Evolutionary conservation across 2,113 vertebrate species (phyloP), one percentile per base, ranked within the genome.

Genomic region (Eulemur macaco): DNA sequence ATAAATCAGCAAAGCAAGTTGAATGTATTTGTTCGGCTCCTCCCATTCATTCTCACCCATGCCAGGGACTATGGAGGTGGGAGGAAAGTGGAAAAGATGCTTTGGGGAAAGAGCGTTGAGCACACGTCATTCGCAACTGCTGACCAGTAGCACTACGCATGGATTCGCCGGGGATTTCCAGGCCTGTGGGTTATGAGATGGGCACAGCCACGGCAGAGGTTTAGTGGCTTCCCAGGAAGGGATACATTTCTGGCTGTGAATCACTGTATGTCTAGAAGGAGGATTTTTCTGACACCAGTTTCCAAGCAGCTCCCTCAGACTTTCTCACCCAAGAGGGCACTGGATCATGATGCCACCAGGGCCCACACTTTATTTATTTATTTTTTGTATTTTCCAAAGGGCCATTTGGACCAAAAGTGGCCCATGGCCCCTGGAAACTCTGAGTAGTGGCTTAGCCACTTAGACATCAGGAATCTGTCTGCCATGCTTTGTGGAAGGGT

Each of bases 321-420:
- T 37, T 20, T n/a, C 71, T 47, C 71, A 60, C 25, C 42, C 54
- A 6, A 39, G 34, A 58, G 37, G 66, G 39, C 34, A 42, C 10
- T n/a, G n/a, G 73, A 56, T 37, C 18, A 5, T 8, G 78, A 15
- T 34, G 52, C 34, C 47, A 64, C 15, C 0, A 0, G 8, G 42
- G 60, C 29, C 60, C 56, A 69, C 14, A 29, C 31, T 83, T 86
- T 39, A 42, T 82, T 89, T 92, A 63, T 83, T 89, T 50, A 52
- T 77, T 89, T 93, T 50, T 39, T 66, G 60, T 47, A 45, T n/a
- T 91, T 96, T 89, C 54, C 96, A 89, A 91, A 96, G 83, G 27
- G 20, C 64, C 25, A 54, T 52, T 77, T 82, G 85, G 47, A 91
- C 52, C 60, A 31, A 29, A 89, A 92, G 56, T n/a, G 73, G 29